Percentiles rank a stretch among this genome's conserved stretches.
Conservation (phyloP, 2,797 vertebrate genomes). For the Chlorospingus flavigularis region DNA sequence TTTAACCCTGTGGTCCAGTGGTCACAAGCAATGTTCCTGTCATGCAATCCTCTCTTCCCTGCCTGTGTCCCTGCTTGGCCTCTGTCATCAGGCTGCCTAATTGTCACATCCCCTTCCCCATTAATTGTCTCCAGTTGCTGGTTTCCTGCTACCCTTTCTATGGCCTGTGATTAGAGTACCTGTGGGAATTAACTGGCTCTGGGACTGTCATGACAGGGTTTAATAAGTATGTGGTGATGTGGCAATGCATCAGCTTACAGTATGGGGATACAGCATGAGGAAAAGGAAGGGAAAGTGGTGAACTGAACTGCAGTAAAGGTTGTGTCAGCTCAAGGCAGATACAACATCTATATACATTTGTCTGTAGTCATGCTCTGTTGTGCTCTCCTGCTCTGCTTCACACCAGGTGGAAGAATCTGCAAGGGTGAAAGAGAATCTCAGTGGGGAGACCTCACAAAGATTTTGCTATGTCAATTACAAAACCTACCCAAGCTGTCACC, state of each 20-base stretch:
- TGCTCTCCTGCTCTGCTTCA: not conserved
- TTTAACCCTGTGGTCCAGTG: not conserved
- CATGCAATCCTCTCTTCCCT: not conserved
- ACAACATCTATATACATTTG: not conserved
- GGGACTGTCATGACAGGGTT: not conserved
- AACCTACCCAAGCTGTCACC: not conserved
- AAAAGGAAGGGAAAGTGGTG: not conserved
- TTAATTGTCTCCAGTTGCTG: not conserved
- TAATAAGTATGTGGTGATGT: not conserved
- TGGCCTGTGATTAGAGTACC: not conserved
- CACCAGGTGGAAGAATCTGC: not conserved
- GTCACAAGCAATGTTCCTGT: not conserved
- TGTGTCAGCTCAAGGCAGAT: not conserved
- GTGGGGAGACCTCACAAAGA: not conserved
- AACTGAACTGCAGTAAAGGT: not conserved
- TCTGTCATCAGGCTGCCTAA: not conserved
- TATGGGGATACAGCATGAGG: not conserved
- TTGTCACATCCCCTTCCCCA: not conserved
- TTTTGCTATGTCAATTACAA: not conserved
- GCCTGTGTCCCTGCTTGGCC: not conserved
- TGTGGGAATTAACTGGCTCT: not conserved
- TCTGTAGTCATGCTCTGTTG: accelerated
- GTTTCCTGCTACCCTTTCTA: not conserved
- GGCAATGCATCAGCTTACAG: not conserved
- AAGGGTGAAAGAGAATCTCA: not conserved